Conservation (phyloP, 2,888 invertebrate genomes). For the Xiphydria camelus region DNA sequence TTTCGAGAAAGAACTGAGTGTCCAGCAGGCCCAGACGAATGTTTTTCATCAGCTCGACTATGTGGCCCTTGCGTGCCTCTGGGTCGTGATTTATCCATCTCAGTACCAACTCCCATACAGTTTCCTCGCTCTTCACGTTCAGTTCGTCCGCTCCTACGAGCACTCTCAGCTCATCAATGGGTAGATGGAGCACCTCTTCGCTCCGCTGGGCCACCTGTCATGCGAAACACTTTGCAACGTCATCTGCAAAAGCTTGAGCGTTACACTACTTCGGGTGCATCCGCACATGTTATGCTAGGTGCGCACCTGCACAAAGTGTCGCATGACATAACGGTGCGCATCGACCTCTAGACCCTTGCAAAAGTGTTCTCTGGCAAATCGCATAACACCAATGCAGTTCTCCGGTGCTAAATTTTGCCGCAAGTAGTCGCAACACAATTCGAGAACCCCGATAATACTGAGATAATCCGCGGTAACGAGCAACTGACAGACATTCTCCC, state of each 20-base stretch:
- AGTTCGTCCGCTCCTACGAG: constrained; percentile 82
- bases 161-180: constrained; percentile 73
- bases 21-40: constrained; percentile 83
- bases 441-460: constrained; percentile 78
- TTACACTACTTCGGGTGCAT: no score
- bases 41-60: constrained; percentile 78
- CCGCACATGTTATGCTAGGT: not conserved
- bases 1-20: constrained; percentile 87
- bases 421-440: constrained; percentile 79
- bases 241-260: no score
- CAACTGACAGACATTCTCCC: constrained; percentile 79
- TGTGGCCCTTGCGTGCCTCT: constrained; percentile 71
- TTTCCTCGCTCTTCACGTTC: constrained; percentile 85
- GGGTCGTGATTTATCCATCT: constrained; percentile 86
- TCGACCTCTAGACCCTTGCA: constrained; percentile 72
- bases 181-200: constrained; percentile 73
- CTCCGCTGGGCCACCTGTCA: constrained; percentile 68
- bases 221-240: not conserved
- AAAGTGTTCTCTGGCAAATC: constrained; percentile 78
- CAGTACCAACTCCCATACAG: constrained; percentile 83
- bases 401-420: constrained; percentile 69
- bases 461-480: constrained; percentile 88
- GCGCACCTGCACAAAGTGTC: constrained; percentile 69
- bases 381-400: constrained; percentile 84
- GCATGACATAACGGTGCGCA: constrained; percentile 72